Conservation (phyloP, 2,888 invertebrate genomes). For the Linnaemya vulpina region DNA sequence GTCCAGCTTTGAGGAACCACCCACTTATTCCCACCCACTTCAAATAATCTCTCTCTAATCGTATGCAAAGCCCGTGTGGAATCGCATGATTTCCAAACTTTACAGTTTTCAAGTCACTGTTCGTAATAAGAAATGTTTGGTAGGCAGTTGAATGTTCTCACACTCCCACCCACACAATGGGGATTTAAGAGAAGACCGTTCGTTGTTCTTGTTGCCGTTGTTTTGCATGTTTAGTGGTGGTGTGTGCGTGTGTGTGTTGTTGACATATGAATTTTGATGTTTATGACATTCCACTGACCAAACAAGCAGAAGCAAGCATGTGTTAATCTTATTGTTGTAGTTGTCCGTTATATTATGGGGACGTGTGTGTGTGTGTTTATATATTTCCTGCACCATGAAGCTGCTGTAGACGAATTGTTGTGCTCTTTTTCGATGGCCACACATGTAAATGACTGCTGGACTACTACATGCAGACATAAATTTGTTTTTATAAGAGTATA, state of each 20-base stretch:
- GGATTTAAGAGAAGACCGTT: neutral
- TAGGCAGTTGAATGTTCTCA: neutral
- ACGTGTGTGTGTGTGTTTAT: slow-evolving; percentile 13
- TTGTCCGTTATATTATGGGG: neutral
- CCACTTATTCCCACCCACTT: no score
- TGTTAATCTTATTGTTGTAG: neutral
- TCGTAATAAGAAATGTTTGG: neutral
- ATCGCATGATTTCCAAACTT: no score
- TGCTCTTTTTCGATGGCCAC: slow-evolving; percentile 56
- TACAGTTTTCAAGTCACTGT: no score
- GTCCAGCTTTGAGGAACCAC: no score
- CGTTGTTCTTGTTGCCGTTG: neutral
- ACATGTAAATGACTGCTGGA: slow-evolving; percentile 65
- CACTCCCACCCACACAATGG: neutral
- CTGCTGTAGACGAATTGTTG: slow-evolving; percentile 53
- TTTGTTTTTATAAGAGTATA: neutral
- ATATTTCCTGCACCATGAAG: slow-evolving; percentile 7
- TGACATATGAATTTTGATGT: slow-evolving; percentile 73
- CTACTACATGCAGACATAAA: neutral
- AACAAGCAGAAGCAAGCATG: slow-evolving; percentile 9
- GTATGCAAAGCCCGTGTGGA: no score
- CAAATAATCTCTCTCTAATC: no score
- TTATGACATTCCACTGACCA: slow-evolving; percentile 66
- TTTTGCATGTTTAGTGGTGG: slow-evolving; percentile 3
- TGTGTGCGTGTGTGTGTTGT: slow-evolving; percentile 50